These are phyloP conservation scores for Perognathus longimembris DNA, from an alignment of 2,113 vertebrate species.

Conservation along the genomic window DNA sequence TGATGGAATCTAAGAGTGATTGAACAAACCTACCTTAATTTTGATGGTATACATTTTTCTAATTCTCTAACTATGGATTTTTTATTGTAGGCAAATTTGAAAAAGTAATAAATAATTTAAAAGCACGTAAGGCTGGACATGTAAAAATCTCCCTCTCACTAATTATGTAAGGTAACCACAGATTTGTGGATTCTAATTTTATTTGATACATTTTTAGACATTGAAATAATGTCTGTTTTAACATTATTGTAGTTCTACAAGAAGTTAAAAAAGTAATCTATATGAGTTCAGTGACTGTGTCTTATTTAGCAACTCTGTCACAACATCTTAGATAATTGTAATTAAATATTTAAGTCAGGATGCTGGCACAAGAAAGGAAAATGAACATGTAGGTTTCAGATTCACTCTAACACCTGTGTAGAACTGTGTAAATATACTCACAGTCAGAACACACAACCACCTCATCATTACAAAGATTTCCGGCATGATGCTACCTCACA, in stretches of 20 bases:
- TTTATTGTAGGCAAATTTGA: background rate
- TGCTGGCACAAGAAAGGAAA: background rate
- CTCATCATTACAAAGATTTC: background rate
- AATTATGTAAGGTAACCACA: background rate
- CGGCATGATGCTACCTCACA: background rate
- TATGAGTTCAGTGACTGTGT: background rate
- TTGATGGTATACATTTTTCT: background rate
- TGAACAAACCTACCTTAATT: background rate
- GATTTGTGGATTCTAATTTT: background rate
- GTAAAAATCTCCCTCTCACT: background rate
- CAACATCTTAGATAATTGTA: background rate
- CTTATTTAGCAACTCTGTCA: background rate
- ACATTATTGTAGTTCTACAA: background rate
- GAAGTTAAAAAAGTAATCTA: background rate
- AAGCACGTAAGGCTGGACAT: background rate
- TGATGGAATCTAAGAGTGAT: background rate
- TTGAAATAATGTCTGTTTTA: background rate
- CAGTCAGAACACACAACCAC: background rate
- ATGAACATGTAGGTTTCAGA: background rate
- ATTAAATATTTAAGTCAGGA: background rate
- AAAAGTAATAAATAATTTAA: background rate
- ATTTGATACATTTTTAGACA: background rate
- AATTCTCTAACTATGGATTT: background rate
- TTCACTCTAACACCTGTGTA: background rate
- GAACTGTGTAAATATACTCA: background rate